Evolutionary conservation across 2,888 invertebrate genomes (phyloP).

Genomic region (Trachelus tabidus): DNA sequence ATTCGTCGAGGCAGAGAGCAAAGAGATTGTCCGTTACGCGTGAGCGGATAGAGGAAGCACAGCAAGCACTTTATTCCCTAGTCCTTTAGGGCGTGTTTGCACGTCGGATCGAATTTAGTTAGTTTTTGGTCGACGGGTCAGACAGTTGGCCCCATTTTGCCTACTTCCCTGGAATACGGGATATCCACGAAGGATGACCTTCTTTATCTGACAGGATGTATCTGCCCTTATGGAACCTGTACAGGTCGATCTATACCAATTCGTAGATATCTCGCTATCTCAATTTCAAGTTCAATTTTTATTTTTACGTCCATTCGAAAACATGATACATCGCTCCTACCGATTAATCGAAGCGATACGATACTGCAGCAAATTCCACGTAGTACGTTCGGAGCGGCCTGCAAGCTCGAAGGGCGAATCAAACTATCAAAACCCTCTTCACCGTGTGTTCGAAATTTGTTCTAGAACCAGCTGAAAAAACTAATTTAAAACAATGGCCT

Average conservation of each 20-base stretch:
- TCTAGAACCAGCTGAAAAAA: neutral
- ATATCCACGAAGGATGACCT: neutral
- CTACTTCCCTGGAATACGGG: neutral
- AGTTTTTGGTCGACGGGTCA: neutral
- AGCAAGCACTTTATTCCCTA: neutral
- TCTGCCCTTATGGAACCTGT: neutral
- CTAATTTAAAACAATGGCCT: neutral
- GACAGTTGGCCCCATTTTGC: neutral
- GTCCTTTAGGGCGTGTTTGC: neutral
- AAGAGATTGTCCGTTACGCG: slow-evolving; percentile 3
- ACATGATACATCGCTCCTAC: neutral
- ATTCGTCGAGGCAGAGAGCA: neutral
- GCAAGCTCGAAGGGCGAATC: neutral
- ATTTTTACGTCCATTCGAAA: neutral
- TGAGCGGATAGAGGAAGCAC: neutral
- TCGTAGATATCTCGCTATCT: neutral
- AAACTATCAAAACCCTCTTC: neutral
- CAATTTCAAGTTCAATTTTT: neutral
- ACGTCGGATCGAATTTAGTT: neutral
- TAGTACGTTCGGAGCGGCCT: neutral
- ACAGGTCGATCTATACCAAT: neutral
- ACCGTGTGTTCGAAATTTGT: no score
- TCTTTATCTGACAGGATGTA: neutral
- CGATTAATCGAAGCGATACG: slow-evolving; percentile 2
- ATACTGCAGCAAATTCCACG: neutral